phyloP scores from a whole-genome alignment of 92 coral and sea anemone genomes.

The Ricordea florida region DNA sequence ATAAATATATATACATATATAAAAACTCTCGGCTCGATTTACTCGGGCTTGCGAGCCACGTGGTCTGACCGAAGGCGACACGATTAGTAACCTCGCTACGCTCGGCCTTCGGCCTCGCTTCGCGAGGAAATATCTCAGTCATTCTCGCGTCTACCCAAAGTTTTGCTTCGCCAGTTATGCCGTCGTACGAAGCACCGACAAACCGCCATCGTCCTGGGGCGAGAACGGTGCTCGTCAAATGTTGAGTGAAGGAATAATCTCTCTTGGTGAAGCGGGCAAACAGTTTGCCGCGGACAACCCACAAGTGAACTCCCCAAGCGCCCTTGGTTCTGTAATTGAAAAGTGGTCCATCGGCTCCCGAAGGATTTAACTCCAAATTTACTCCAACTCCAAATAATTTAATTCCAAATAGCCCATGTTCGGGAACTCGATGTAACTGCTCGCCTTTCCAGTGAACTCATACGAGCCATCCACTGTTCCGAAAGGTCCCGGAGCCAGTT shows the following conservation, averaged over 20 bases:
- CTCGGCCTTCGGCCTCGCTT: no score
- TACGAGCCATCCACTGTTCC: conserved; percentile 33
- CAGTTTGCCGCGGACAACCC: background rate
- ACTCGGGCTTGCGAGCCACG: no score
- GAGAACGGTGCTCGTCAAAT: background rate
- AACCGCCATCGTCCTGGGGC: background rate
- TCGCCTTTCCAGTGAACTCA: background rate
- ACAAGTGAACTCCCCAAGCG: background rate
- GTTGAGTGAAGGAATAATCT: no score
- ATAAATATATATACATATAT: no score
- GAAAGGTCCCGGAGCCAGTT: conserved; percentile 14
- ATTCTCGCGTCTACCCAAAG: background rate
- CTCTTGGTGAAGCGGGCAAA: background rate
- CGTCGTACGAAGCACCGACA: background rate
- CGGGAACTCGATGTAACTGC: conserved; percentile 17
- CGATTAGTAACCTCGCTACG: no score
- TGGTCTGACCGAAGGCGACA: no score
- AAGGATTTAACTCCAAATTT: conserved; percentile 30
- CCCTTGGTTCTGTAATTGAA: background rate
- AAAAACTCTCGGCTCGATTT: no score
- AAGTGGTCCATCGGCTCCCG: background rate
- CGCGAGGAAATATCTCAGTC: background rate
- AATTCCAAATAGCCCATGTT: background rate
- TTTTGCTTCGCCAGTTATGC: background rate
- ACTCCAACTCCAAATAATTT: background rate